phyloP scores from a whole-genome alignment of 2,888 invertebrate genomes.

The Syrista parreyssii region DNA sequence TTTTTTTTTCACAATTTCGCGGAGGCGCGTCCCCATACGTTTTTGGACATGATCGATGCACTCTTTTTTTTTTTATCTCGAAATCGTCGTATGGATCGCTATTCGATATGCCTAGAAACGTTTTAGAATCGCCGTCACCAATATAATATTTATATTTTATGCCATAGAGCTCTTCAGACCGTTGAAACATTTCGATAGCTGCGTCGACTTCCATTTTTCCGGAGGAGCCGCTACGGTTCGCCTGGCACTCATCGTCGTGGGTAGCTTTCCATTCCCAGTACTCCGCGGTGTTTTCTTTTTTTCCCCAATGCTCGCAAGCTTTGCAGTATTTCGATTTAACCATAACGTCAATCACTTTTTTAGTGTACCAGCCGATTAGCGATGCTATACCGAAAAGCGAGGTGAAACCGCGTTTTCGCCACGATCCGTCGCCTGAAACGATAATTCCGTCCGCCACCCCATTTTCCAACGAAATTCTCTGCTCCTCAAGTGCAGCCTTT shows the following conservation, averaged over 20 bases:
- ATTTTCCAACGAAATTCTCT: constrained; percentile 27
- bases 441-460: constrained; percentile 23
- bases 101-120: neutral
- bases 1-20: constrained; percentile 1
- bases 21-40: constrained; percentile 8
- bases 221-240: constrained; percentile 19
- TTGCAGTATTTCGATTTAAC: no score
- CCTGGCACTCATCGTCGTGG: constrained; percentile 19
- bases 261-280: constrained; percentile 20
- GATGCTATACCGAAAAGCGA: constrained; percentile 9
- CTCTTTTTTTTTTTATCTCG: constrained; percentile 8
- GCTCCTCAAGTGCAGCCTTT: constrained; percentile 23
- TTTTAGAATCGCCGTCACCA: constrained; percentile 7
- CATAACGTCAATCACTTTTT: constrained; percentile 9
- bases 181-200: constrained; percentile 12
- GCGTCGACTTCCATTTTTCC: constrained; percentile 22
- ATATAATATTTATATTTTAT: constrained; percentile 9
- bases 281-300: constrained; percentile 10
- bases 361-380: constrained; percentile 10
- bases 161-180: constrained; percentile 21
- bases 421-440: constrained; percentile 9
- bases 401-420: constrained; percentile 8
- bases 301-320: no score
- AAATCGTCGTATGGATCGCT: constrained; percentile 8
- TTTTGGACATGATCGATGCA: neutral